Percentiles rank a stretch among this genome's conserved stretches.
Evolutionary conservation across 2,113 vertebrate genomes (phyloP).

Genomic region (Cryptomyrus ogoouensis): DNA sequence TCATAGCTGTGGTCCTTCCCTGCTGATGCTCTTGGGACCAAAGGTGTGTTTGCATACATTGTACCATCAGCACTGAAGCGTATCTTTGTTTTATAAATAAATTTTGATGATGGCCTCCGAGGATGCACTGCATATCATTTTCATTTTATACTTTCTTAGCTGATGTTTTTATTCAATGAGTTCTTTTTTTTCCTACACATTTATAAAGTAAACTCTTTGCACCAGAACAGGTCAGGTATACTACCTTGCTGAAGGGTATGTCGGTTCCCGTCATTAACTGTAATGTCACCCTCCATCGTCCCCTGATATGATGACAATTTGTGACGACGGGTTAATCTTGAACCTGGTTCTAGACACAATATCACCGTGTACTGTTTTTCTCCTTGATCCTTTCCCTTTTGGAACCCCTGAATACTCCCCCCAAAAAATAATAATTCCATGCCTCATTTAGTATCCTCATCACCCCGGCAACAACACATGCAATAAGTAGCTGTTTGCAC

Average conservation of each 20-base stretch:
- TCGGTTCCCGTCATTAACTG: background rate
- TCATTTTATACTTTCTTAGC: background rate
- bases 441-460: background rate
- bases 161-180: background rate
- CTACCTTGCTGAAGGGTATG: background rate
- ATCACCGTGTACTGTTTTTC: background rate
- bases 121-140: background rate
- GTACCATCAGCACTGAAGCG: background rate
- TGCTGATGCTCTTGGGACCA: background rate
- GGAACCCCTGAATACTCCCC: background rate
- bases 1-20: background rate
- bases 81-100: background rate
- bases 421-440: background rate
- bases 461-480: background rate
- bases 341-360: background rate
- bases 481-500: constrained; percentile 9
- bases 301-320: background rate
- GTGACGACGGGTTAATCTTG: background rate
- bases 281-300: background rate
- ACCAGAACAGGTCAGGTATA: background rate
- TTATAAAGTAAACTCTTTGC: background rate
- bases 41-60: background rate
- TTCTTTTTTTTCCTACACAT: background rate
- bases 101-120: background rate
- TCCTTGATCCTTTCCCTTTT: background rate